Conservation (phyloP, 2,888 invertebrate genomes). For the Thyatira batis region DNA sequence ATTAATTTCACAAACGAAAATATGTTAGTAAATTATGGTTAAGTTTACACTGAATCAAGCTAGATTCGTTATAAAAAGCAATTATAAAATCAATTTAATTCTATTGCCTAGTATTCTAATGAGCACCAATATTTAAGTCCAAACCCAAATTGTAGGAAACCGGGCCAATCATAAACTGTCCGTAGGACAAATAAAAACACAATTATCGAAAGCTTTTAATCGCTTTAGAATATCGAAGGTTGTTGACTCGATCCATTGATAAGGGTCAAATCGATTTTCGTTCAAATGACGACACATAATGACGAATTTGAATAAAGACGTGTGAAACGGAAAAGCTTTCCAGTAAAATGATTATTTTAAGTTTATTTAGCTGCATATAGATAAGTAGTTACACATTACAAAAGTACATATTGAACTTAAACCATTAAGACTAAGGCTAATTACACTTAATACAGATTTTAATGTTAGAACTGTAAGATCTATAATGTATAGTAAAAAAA, state of each 20-base stretch:
- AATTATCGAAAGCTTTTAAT: slow-evolving; percentile 9
- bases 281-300: slow-evolving; percentile 15
- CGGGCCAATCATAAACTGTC: neutral
- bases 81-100: neutral
- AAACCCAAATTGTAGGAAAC: neutral
- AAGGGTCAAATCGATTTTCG: slow-evolving; percentile 40
- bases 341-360: no score
- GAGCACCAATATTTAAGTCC: neutral
- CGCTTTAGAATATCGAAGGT: slow-evolving; percentile 15
- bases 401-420: no score
- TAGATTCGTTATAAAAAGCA: no score
- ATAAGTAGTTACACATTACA: no score
- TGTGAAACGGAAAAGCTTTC: slow-evolving; percentile 1
- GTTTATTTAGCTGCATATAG: no score
- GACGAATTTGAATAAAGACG: neutral
- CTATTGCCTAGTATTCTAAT: neutral
- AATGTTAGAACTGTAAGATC: no score
- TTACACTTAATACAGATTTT: no score
- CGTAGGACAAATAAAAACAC: neutral
- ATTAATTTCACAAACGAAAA: no score
- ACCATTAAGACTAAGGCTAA: no score
- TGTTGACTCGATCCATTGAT: slow-evolving; percentile 37
- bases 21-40: no score
- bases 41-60: no score
- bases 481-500: no score